Percentiles rank a stretch among this genome's conserved stretches.
phyloP scores from a whole-genome alignment of 2,888 invertebrate genomes.

The Suillia variegata region DNA sequence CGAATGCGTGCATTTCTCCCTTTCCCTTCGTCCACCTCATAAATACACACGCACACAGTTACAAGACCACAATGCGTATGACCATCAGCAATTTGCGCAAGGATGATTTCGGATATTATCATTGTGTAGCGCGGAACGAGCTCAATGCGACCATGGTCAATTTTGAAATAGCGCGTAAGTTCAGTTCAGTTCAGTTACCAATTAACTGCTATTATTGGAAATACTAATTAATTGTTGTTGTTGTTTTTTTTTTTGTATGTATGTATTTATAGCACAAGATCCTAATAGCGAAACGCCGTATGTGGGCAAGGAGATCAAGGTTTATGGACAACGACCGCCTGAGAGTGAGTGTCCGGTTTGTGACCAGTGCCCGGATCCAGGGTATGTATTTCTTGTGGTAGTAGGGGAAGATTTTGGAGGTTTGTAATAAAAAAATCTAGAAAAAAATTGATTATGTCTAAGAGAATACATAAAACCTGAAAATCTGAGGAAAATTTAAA shows the following conservation, averaged over 20 bases:
- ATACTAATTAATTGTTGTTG: too few species aligned
- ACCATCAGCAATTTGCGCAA: slow-evolving; percentile 73
- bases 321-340: slow-evolving; percentile 70
- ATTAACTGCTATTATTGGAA: not conserved
- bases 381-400: slow-evolving; percentile 39
- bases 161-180: slow-evolving; percentile 70
- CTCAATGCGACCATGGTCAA: slow-evolving; percentile 78
- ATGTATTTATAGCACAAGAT: slow-evolving; percentile 60
- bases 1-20: not conserved
- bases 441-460: too few species aligned
- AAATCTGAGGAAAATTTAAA: too few species aligned
- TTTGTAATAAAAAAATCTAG: not conserved
- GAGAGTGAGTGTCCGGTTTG: slow-evolving; percentile 69
- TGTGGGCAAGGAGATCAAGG: slow-evolving; percentile 58
- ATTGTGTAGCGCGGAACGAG: slow-evolving; percentile 85
- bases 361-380: slow-evolving; percentile 66
- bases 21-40: too few species aligned
- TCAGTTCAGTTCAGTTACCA: not conserved
- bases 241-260: not conserved
- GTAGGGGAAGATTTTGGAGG: not conserved
- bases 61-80: slow-evolving; percentile 78
- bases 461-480: not conserved
- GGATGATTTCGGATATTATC: slow-evolving; percentile 76
- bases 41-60: too few species aligned
- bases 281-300: slow-evolving; percentile 64